Evolutionary conservation across 1,140 invertebrate genomes (phyloP).

Genomic region (Pseudomyrmex dendroicus): DNA sequence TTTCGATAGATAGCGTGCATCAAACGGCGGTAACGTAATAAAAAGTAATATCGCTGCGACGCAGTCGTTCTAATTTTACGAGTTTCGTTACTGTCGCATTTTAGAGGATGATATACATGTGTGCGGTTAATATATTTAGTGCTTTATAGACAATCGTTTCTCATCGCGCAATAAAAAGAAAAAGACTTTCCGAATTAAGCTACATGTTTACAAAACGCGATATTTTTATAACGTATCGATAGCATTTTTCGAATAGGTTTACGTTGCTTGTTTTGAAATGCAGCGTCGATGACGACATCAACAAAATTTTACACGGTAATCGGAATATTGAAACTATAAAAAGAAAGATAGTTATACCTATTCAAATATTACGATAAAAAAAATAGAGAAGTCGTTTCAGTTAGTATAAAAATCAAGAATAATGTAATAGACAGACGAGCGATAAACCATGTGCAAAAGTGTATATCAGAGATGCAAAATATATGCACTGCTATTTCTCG

Average conservation of each 20-base stretch:
- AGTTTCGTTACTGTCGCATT: neutral
- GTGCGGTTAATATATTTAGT: neutral
- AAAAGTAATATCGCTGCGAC: conserved; percentile 12
- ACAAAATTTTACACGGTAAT: no score
- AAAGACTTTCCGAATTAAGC: neutral
- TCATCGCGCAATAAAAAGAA: neutral
- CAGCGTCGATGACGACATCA: no score
- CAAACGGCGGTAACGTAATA: conserved; percentile 28
- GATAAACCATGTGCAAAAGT: neutral
- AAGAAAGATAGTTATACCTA: no score
- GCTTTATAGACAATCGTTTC: neutral
- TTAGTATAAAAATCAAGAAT: neutral
- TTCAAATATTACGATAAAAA: neutral
- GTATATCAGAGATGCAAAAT: neutral
- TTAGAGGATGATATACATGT: neutral
- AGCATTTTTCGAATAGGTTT: no score
- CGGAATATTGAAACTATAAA: no score
- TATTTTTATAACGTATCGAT: no score
- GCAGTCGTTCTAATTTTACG: conserved; percentile 21
- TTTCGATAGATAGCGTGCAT: conserved; percentile 19
- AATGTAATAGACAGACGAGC: no score
- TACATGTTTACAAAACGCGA: no score
- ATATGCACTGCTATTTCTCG: neutral
- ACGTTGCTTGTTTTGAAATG: no score
- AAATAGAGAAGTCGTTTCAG: neutral